phyloP scores from a whole-genome alignment of 2,888 invertebrate species.

The Epirrhoe alternata region DNA sequence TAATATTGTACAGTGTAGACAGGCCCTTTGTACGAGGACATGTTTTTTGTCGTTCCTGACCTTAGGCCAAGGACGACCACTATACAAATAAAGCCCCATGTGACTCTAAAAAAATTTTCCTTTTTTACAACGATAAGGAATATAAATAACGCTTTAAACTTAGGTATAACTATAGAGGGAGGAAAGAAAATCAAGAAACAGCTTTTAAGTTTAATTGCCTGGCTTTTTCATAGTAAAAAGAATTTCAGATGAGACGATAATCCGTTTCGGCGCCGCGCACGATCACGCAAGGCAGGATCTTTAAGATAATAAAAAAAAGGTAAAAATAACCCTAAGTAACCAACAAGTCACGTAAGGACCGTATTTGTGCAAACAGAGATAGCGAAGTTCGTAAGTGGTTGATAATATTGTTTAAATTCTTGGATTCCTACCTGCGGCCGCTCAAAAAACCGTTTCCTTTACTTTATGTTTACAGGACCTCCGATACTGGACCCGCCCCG shows the following conservation, averaged over 20 bases:
- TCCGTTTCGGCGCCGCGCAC: slow-evolving; percentile 12
- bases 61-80: slow-evolving; percentile 51
- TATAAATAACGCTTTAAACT: not conserved
- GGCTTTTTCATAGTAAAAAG: not conserved
- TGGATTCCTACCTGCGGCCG: slow-evolving; percentile 69
- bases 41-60: slow-evolving; percentile 49
- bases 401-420: slow-evolving; percentile 67
- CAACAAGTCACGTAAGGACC: slow-evolving; percentile 67
- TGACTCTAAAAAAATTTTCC: not conserved
- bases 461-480: slow-evolving; percentile 81
- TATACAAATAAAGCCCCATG: slow-evolving; percentile 27
- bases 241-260: slow-evolving; percentile 6
- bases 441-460: slow-evolving; percentile 78
- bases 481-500: slow-evolving; percentile 73
- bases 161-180: not conserved
- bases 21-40: slow-evolving; percentile 44
- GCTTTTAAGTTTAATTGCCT: not conserved
- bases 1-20: slow-evolving; percentile 42
- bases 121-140: not conserved
- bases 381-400: slow-evolving; percentile 72
- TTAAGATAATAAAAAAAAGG: slow-evolving; percentile 39
- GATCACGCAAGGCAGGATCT: slow-evolving; percentile 18
- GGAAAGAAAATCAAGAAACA: too few species aligned
- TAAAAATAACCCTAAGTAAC: slow-evolving; percentile 48
- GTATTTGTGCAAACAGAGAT: slow-evolving; percentile 81